phyloP scores from a whole-genome alignment of 2,797 vertebrate species.

The Poecilia wingei region DNA sequence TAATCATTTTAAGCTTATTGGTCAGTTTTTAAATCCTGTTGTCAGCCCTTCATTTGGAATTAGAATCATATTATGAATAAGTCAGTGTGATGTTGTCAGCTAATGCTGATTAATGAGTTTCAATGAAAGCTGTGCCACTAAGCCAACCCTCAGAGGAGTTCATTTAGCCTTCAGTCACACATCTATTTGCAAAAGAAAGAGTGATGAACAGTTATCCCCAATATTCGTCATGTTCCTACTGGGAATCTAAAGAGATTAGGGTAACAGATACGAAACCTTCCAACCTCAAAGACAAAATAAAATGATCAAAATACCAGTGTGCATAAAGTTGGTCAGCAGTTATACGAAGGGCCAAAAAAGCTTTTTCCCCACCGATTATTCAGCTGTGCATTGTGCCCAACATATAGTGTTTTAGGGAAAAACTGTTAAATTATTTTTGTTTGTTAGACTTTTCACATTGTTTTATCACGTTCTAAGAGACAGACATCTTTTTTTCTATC shows the following conservation, averaged over 20 bases:
- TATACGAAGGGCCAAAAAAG: background rate
- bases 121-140: slow-evolving; percentile 30
- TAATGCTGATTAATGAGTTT: slow-evolving; percentile 56
- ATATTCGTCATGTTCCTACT: background rate
- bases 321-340: background rate
- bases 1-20: slow-evolving; percentile 35
- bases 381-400: background rate
- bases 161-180: slow-evolving; percentile 25
- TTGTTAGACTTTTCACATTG: background rate
- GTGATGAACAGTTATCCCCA: background rate
- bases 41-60: slow-evolving; percentile 33
- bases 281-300: background rate
- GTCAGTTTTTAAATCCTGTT: slow-evolving; percentile 34
- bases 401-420: background rate
- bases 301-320: background rate
- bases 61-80: slow-evolving; percentile 37
- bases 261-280: background rate
- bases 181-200: slow-evolving; percentile 23
- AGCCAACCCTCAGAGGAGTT: slow-evolving; percentile 37
- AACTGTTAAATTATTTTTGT: background rate
- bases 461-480: background rate
- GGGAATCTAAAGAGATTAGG: background rate
- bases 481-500: background rate
- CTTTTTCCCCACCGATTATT: background rate
- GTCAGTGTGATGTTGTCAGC: slow-evolving; percentile 16